Evolutionary conservation across 2,888 invertebrate genomes (phyloP), one percentile per base, ranked within the genome.

Genomic region (Digitonthophagus gazella): DNA sequence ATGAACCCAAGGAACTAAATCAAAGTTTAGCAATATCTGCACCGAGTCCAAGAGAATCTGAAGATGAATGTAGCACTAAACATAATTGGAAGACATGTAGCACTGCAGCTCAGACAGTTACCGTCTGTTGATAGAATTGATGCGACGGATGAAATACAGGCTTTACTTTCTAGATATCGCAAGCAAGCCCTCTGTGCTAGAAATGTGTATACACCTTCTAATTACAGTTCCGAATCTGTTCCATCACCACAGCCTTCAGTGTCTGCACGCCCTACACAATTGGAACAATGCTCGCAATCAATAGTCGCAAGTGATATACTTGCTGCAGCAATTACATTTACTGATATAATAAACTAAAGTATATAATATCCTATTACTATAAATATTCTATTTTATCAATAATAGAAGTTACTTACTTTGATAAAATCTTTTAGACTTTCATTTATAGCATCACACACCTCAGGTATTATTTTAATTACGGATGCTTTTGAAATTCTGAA

Each of bases 1-100:
- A 72, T 70, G 69, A 73, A 69, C 70, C 70, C 65, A 73, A 73
- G 71, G 67, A 72, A 71, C 71, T 73, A 69, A 72, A 72, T 67
- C 69, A 56, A 56, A 72, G 63, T 73, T 67, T 73, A 70, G 70
- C 58, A 71, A 58, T 64, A 68, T 56, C 67, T 66, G 22, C 64
- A 67, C 16, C 71, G 44, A 65, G 58, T 67, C 44, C 69, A 71
- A 71, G 28, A 68, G 72, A 73, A 72, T 69, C 70, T 56, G 73
- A 54, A 54, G 54, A 54, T 14, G 54, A 54, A 14, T 54, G 54
- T 14, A n/a, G n/a, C n/a, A n/a, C n/a, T n/a, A n/a, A 14, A 54
- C 54, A 14, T 54, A 73, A 64, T 73, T 71, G 73, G 71, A 73
- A 72, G 61, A 73, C 70, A 73, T 71, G 69, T 72, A 61, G 70